Base-by-base conservation (phyloP, 2,113 vertebrate genomes). In the Actinemys pallida region DNA sequence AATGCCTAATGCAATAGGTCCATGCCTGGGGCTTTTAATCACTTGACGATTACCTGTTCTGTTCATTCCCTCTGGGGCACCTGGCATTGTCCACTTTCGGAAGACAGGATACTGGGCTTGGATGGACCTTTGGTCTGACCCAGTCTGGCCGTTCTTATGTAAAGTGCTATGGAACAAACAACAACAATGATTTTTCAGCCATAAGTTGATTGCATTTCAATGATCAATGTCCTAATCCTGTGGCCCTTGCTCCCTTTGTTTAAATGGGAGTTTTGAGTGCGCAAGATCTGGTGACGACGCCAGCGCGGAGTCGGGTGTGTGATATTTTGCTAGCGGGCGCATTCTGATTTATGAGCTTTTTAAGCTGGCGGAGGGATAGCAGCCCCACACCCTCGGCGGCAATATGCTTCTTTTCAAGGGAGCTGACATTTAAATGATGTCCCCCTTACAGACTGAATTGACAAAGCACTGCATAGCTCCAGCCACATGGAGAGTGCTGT, bases 341-440 rank as follows among this genome's bases (percentile, higher is more conserved):
- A 25, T 17, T 19, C 49, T 52, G 49, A 50, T 31, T 31, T 9
- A 80, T 50, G 78, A 14, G 47, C 47, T 31, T 80, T 50, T 29
- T 29, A 50, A 50, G 27, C 27, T 4, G 6, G 7, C 29, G 6
- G 27, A 49, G 78, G 78, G 14, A 19, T 29, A 49, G 78, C 27
- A 50, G 78, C 29, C 49, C 78, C 2, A 29, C 47, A 17, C 78
- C 49, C 78, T 80, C 29, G 9, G 29, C 19, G 17, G 78, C 78
- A 50, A 52, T 80, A 35, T 50, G 47, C 78, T 80, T 29, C 49
- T 80, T 80, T 80, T 31, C 47, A 80, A 50, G 47, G 78, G 17
- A 49, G 25, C 10, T 3, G 76, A 65, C 47, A 54, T 45, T 72
- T 0, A 0, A 72, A 19, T 6, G 31, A 9, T 1, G 0, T 19